Evolutionary conservation across 2,888 invertebrate genomes (phyloP).

Genomic region (Ichneumoninae sp.): DNA sequence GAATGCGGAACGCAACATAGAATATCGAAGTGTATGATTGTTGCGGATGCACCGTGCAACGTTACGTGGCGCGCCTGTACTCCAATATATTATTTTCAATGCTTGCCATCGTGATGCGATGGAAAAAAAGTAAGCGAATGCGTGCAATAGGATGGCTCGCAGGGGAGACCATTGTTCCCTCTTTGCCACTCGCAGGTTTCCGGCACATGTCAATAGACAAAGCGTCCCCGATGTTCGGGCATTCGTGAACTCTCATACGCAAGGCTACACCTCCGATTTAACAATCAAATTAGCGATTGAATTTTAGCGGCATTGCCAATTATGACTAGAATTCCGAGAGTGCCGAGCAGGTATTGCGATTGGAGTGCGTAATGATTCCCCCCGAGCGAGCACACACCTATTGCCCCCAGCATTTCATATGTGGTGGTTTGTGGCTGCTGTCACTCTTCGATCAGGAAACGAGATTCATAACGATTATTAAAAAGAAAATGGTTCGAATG

Average conservation of each 20-base stretch:
- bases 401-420: background rate
- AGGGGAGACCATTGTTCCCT: background rate
- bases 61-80: conserved; percentile 8
- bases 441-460: background rate
- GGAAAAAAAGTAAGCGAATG: background rate
- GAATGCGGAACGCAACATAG: conserved; percentile 36
- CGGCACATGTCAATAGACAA: conserved; percentile 6
- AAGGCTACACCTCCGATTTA: conserved; percentile 1
- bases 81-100: conserved; percentile 45
- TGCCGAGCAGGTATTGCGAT: conserved; percentile 23
- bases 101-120: background rate
- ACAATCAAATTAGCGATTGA: conserved; percentile 54
- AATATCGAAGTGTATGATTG: conserved; percentile 12
- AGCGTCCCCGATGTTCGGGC: background rate
- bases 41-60: background rate
- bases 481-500: too few relatives aligned
- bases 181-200: background rate
- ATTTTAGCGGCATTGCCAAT: conserved; percentile 50
- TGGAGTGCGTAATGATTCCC: conserved; percentile 15
- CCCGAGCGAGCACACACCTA: conserved; percentile 17
- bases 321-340: conserved; percentile 29
- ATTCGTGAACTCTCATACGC: conserved; percentile 24
- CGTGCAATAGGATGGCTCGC: background rate
- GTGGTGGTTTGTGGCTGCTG: conserved; percentile 6
- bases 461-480: too few relatives aligned